Conservation (phyloP, 2,888 invertebrate genomes). For the Spicauda simplicius region DNA sequence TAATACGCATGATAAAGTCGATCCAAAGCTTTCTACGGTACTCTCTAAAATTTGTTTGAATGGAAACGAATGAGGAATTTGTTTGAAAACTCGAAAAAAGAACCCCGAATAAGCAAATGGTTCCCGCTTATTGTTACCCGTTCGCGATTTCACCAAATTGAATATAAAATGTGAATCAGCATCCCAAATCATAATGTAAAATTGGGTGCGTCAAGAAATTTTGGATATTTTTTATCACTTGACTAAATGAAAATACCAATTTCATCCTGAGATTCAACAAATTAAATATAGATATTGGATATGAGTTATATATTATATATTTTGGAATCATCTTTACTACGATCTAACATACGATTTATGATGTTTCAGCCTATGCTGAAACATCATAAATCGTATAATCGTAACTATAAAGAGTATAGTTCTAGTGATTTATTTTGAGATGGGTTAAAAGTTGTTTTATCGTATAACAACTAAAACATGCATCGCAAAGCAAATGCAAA, state of each 20-base stretch:
- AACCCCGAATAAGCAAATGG: slow-evolving; percentile 37
- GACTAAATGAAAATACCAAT: not conserved
- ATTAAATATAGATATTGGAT: too few relatives aligned
- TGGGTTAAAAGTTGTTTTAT: too few relatives aligned
- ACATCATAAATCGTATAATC: too few relatives aligned
- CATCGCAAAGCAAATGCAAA: too few relatives aligned
- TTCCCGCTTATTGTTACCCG: slow-evolving; percentile 20
- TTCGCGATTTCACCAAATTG: slow-evolving; percentile 26
- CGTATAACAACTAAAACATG: too few relatives aligned
- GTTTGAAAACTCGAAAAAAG: slow-evolving; percentile 37
- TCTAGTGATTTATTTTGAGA: too few relatives aligned
- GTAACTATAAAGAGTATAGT: too few relatives aligned
- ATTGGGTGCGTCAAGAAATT: slow-evolving; percentile 11
- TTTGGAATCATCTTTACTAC: too few relatives aligned
- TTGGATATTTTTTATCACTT: slow-evolving; percentile 2
- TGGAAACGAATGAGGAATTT: slow-evolving; percentile 39
- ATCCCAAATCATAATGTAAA: slow-evolving; percentile 22
- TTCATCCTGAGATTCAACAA: too few relatives aligned
- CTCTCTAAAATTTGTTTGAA: slow-evolving; percentile 44
- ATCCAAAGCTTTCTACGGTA: not conserved
- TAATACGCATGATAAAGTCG: not conserved
- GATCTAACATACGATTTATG: too few relatives aligned
- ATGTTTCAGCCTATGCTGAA: too few relatives aligned
- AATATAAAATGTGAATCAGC: slow-evolving; percentile 29
- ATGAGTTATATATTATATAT: too few relatives aligned